Evolutionary conservation across 2,113 vertebrate genomes (phyloP).

Genomic region (Noturus placidus): DNA sequence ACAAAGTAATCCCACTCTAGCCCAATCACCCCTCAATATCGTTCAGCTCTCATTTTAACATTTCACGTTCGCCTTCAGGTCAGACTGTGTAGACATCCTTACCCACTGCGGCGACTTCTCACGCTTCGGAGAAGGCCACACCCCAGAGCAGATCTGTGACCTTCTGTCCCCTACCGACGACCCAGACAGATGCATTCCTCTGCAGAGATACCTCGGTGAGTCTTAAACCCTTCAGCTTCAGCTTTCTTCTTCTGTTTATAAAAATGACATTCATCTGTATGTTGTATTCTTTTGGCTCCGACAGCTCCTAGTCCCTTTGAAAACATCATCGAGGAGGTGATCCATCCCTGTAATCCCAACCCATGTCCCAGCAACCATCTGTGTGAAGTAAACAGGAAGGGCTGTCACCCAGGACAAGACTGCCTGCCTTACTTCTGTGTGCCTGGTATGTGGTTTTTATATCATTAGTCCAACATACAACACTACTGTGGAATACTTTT

Average conservation of each 20-base stretch:
- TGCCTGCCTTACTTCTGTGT: constrained; percentile 89
- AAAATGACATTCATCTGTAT: background rate
- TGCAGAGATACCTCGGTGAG: constrained; percentile 93
- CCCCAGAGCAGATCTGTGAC: constrained; percentile 93
- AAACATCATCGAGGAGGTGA: constrained; percentile 85
- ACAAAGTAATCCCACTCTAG: background rate
- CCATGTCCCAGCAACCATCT: constrained; percentile 89
- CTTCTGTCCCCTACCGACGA: constrained; percentile 90
- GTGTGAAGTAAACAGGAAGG: constrained; percentile 93
- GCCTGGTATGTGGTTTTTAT: constrained; percentile 73
- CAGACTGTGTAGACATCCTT: constrained; percentile 95
- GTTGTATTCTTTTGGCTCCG: background rate
- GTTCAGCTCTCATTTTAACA: background rate
- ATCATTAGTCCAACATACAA: background rate
- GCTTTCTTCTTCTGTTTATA: background rate
- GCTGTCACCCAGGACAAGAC: constrained; percentile 81
- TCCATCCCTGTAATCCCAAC: constrained; percentile 97
- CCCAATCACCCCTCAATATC: background rate
- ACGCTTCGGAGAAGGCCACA: constrained; percentile 88
- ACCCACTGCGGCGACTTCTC: constrained; percentile 91
- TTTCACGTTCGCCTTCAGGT: constrained; percentile 70
- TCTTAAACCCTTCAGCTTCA: constrained; percentile 36
- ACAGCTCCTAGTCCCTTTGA: constrained; percentile 86
- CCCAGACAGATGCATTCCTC: constrained; percentile 89
- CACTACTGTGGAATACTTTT: background rate